Percentiles rank a stretch among this genome's conserved stretches.
Evolutionary conservation across 2,888 invertebrate genomes (phyloP).

Genomic region (Phyllotreta striolata): DNA sequence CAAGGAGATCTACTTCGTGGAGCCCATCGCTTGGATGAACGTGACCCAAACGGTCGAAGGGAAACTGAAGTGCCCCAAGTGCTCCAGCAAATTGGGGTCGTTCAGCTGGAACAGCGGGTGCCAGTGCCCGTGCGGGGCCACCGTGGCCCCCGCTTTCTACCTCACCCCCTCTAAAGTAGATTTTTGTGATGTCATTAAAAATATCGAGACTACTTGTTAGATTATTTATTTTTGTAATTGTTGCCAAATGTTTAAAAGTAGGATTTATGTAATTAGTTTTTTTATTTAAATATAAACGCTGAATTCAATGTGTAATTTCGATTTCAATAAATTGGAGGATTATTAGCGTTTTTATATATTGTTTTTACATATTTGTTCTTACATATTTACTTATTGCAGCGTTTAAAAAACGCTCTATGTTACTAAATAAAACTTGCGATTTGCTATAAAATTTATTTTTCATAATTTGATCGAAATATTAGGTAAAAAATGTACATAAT

Average conservation of each 20-base stretch:
- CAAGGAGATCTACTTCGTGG: conserved; percentile 82
- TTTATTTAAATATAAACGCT: background rate
- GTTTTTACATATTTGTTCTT: too few species aligned
- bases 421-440: background rate
- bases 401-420: too few species aligned
- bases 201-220: conserved; percentile 74
- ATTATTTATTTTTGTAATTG: conserved; percentile 11
- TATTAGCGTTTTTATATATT: too few species aligned
- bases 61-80: conserved; percentile 87
- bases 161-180: conserved; percentile 91
- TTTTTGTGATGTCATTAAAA: conserved; percentile 87
- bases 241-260: background rate
- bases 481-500: conserved; percentile 25
- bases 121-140: conserved; percentile 88
- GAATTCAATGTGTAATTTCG: too few species aligned
- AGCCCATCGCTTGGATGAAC: conserved; percentile 91
- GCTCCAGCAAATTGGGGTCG: conserved; percentile 83
- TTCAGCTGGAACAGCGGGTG: conserved; percentile 93
- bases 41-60: conserved; percentile 70
- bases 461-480: conserved; percentile 18
- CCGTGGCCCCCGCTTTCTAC: conserved; percentile 91
- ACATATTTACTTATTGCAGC: too few species aligned
- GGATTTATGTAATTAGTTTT: background rate
- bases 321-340: too few species aligned
- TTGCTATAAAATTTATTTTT: conserved; percentile 22